These are phyloP conservation scores for Drosophila parthenogenetica DNA, from an alignment of 2,888 invertebrate genomes.

Conservation along the genomic window DNA sequence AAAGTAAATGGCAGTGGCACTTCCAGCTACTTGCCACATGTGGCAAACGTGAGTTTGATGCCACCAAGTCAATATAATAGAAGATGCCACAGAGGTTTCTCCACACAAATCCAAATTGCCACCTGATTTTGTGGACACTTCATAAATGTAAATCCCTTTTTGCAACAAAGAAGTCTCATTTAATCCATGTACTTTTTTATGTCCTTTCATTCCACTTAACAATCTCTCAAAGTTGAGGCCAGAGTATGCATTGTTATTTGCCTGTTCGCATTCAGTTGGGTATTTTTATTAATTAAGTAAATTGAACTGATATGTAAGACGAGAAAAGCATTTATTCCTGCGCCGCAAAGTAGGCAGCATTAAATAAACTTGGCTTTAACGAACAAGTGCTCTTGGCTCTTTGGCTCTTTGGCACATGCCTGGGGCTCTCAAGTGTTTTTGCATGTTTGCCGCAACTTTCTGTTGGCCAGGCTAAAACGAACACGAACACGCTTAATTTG, in stretches of 20 bases:
- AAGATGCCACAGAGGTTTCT: constrained; percentile 1
- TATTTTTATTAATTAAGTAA: constrained; percentile 78
- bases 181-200: neutral
- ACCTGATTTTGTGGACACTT: constrained; percentile 7
- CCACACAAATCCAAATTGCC: constrained; percentile 13
- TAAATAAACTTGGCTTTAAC: constrained; percentile 40
- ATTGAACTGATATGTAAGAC: constrained; percentile 53
- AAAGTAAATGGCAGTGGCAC: constrained; percentile 72
- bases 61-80: constrained; percentile 18
- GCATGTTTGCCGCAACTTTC: constrained; percentile 44
- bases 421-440: constrained; percentile 41
- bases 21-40: constrained; percentile 46
- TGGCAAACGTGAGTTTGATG: constrained; percentile 52
- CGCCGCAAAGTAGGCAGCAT: constrained; percentile 51
- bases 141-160: constrained; percentile 13
- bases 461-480: constrained; percentile 25
- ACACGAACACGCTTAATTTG: constrained; percentile 62
- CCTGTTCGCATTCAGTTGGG: constrained; percentile 45
- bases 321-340: constrained; percentile 48
- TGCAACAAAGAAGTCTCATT: neutral
- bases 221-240: constrained; percentile 24
- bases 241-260: constrained; percentile 26
- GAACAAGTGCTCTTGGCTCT: constrained; percentile 12
- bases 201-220: constrained; percentile 8
- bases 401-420: neutral